Evolutionary conservation across 1,140 invertebrate genomes (phyloP), one percentile per base, ranked within the genome.

Genomic region (Helicoverpa armigera): DNA sequence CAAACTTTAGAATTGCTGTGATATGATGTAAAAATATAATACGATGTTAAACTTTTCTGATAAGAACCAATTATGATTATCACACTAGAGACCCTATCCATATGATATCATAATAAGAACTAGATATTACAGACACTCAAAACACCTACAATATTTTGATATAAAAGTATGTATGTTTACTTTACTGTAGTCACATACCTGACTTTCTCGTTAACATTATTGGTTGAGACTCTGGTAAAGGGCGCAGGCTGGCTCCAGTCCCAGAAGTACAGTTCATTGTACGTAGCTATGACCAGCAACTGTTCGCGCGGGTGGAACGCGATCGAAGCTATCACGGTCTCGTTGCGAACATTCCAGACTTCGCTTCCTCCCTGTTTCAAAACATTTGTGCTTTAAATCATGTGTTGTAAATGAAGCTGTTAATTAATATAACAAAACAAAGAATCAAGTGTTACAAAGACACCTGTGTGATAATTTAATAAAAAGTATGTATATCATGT

Each of bases 201-300:
- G 85, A 98, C 97, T 97, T 97, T 98, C 93, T 98, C 97, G 90
- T 96, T 97, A 16, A 96, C 95, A 89, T 96, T 97, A 81, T 95
- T 96, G 56, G 97, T 98, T 23, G 95, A 95, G 72, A 96, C 96
- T 88, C 97, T 96, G 54, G 97, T 96, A 90, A 98, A 98, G 0
- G 98, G 98, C 86, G 97, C 95, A 0, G 97, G 95, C 83, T 96
- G 95, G 89, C 96, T 97, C 98, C 98, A 98, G 89, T 98, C 98
- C 98, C 98, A 98, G 94, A 98, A 98, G 91, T 98, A 97, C 16
- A 99, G 95, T 90, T 97, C 97, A 95, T 98, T 98, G 86, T 96
- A 97, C 1, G 97, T 98, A 18, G 98, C 98, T 85, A 99, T 98
- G 3, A 98, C 97, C 43, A 99, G 95, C 72, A 98, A 94, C 83